Percentiles rank a stretch among this genome's conserved stretches.
Evolutionary conservation across 2,888 invertebrate species (phyloP).

Genomic region (Choristoneura rosaceana): DNA sequence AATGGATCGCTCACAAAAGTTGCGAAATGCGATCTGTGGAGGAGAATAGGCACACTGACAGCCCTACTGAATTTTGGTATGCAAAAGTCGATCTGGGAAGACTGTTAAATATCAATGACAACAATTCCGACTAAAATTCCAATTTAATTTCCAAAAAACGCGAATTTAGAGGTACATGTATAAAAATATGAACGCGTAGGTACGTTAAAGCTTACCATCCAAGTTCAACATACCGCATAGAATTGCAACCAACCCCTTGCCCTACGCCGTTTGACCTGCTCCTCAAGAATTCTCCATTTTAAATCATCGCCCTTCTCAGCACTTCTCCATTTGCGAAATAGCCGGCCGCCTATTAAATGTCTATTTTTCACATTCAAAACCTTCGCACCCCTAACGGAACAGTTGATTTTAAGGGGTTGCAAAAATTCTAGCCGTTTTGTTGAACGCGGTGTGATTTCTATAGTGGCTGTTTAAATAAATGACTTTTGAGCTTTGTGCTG

Average conservation of each 20-base stretch:
- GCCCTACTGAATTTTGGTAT: too few relatives aligned
- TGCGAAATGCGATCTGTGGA: too few relatives aligned
- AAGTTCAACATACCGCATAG: slow-evolving; percentile 27
- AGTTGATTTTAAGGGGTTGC: slow-evolving; percentile 54
- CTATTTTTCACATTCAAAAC: slow-evolving; percentile 76
- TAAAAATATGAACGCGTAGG: background rate
- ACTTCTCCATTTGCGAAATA: slow-evolving; percentile 49
- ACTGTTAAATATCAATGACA: too few relatives aligned
- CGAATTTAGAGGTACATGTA: too few relatives aligned
- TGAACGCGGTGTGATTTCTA: slow-evolving; percentile 37
- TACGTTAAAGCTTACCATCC: background rate
- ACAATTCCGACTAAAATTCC: too few relatives aligned
- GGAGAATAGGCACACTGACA: too few relatives aligned
- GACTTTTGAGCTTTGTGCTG: slow-evolving; percentile 35
- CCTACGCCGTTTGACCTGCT: slow-evolving; percentile 49
- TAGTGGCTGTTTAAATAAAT: slow-evolving; percentile 41
- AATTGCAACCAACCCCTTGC: slow-evolving; percentile 42
- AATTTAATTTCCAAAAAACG: too few relatives aligned
- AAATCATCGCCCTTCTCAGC: slow-evolving; percentile 66
- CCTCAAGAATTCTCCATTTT: slow-evolving; percentile 52
- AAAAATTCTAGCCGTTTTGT: slow-evolving; percentile 37
- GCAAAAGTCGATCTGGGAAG: too few relatives aligned
- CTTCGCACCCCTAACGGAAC: slow-evolving; percentile 55
- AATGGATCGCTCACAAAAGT: too few relatives aligned
- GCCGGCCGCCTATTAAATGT: slow-evolving; percentile 81